Conservation (phyloP, 1,140 invertebrate species). For the Drosophila serrata region DNA sequence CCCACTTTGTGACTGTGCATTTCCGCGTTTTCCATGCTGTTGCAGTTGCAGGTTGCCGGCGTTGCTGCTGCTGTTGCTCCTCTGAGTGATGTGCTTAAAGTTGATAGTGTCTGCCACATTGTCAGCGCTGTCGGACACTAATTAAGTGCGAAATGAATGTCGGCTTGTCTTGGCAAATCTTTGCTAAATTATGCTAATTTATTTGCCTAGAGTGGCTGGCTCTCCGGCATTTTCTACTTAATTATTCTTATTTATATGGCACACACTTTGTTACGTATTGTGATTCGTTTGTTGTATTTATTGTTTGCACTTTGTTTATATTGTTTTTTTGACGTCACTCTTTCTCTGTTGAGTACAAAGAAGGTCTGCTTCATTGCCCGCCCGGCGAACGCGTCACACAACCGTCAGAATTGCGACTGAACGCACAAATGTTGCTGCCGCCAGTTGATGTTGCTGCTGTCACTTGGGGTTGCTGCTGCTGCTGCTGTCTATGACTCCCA, state of each 20-base stretch:
- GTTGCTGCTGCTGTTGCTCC: neutral
- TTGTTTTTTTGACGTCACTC: slow-evolving; percentile 9
- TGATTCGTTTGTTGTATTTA: slow-evolving; percentile 23
- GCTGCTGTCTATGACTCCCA: slow-evolving; percentile 1
- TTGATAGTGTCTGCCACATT: slow-evolving; percentile 80
- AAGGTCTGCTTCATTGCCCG: slow-evolving; percentile 29
- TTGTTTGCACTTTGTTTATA: slow-evolving; percentile 25
- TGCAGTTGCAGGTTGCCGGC: slow-evolving; percentile 39
- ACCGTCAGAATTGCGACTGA: slow-evolving; percentile 66
- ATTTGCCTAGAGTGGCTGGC: slow-evolving; percentile 3
- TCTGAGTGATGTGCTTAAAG: slow-evolving; percentile 67
- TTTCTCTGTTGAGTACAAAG: neutral
- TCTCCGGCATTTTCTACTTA: neutral
- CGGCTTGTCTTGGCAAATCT: slow-evolving; percentile 32
- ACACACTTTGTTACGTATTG: slow-evolving; percentile 40
- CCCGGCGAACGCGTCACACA: slow-evolving; percentile 51
- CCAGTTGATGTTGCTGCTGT: slow-evolving; percentile 41
- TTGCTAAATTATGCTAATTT: slow-evolving; percentile 41
- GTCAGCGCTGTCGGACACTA: slow-evolving; percentile 73
- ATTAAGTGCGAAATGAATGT: slow-evolving; percentile 78
- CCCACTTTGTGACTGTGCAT: slow-evolving; percentile 61
- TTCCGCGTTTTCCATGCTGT: slow-evolving; percentile 60
- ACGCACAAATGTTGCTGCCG: slow-evolving; percentile 58
- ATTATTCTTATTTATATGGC: slow-evolving; percentile 13
- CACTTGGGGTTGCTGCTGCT: slow-evolving; percentile 50